Conservation (phyloP, 2,888 invertebrate species). For the Zaprionus obscuricornis region DNA sequence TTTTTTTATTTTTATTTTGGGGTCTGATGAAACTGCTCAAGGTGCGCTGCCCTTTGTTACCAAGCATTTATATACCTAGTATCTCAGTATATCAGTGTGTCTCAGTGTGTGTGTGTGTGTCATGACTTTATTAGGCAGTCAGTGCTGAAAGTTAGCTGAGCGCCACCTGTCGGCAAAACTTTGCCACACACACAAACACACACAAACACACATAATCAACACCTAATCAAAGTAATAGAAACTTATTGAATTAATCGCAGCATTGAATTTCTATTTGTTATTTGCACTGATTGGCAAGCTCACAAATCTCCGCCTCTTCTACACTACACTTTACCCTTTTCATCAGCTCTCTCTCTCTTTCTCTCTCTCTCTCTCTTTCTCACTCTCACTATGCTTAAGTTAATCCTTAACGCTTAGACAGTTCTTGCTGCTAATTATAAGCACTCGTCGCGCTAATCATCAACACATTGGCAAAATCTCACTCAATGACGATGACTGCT, state of each 20-base stretch:
- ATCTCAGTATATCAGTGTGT: constrained; percentile 1
- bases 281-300: constrained; percentile 52
- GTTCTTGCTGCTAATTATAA: constrained; percentile 41
- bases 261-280: constrained; percentile 71
- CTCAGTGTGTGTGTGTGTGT: constrained; percentile 28
- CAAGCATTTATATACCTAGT: too few species aligned
- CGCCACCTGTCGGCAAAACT: constrained; percentile 55
- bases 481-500: too few species aligned
- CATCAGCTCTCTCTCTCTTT: background rate
- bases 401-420: constrained; percentile 16
- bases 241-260: constrained; percentile 74
- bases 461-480: constrained; percentile 25
- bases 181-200: constrained; percentile 21
- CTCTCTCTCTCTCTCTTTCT: too few species aligned
- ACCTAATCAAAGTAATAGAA: constrained; percentile 77
- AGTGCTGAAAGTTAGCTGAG: constrained; percentile 45
- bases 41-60: background rate
- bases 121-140: constrained; percentile 72
- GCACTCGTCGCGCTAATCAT: constrained; percentile 52
- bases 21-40: too few species aligned
- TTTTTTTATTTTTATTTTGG: constrained; percentile 23
- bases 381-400: background rate
- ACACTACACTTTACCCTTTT: too few species aligned
- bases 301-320: background rate
- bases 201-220: constrained; percentile 71